These are phyloP conservation scores for Hoplostethus atlanticus DNA, from an alignment of 2,797 vertebrate genomes.

Conservation along the genomic window DNA sequence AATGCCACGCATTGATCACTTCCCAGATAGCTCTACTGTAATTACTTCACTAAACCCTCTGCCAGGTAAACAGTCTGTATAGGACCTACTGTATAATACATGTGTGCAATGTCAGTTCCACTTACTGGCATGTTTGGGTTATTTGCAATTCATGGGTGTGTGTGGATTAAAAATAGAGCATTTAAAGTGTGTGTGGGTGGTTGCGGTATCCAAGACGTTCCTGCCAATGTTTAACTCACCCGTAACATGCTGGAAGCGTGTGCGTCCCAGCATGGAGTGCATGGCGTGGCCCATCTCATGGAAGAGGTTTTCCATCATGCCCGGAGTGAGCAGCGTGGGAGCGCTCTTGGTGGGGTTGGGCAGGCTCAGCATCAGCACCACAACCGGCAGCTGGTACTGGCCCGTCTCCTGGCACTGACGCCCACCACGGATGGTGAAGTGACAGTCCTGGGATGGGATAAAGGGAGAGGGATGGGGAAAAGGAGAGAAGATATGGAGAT, in stretches of 20 bases:
- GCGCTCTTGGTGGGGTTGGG: conserved; percentile 84
- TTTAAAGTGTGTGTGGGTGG: background rate
- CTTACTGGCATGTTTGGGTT: background rate
- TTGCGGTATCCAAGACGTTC: no score
- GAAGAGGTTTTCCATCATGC: conserved; percentile 99
- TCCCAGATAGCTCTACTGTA: background rate
- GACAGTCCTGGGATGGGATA: conserved; percentile 89
- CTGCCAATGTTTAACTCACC: conserved; percentile 75
- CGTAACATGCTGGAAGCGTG: conserved; percentile 96
- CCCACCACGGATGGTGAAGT: conserved; percentile 97
- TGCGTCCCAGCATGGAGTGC: conserved; percentile 98
- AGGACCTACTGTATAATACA: background rate
- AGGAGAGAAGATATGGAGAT: background rate
- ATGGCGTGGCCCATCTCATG: conserved; percentile 99
- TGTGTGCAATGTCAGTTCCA: background rate
- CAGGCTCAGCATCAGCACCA: conserved; percentile 96
- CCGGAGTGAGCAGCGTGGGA: conserved; percentile 92
- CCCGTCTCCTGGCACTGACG: conserved; percentile 86
- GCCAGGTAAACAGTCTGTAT: background rate
- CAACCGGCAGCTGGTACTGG: conserved; percentile 94
- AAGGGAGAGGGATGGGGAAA: background rate
- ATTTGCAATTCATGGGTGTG: background rate
- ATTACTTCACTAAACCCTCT: conserved; percentile 13
- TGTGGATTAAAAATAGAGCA: background rate
- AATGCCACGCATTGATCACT: conserved; percentile 24